Base-by-base conservation (phyloP, 2,888 invertebrate species). In the Aricia artaxerxes region DNA sequence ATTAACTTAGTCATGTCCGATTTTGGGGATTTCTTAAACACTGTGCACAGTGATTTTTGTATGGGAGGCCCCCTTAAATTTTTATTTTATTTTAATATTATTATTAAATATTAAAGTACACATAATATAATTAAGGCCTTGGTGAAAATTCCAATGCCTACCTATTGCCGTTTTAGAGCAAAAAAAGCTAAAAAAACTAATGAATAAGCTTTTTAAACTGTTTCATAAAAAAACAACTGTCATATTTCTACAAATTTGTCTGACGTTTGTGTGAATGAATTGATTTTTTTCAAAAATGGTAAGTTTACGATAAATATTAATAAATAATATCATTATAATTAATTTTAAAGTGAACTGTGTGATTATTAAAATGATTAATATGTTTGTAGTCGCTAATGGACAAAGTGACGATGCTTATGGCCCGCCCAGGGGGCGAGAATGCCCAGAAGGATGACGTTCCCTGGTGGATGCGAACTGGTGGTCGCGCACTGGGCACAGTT, bases 401-500 rank as follows among this genome's bases (percentile, higher is more conserved):
- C 89, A 98, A 97, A 95, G 95, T 98, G 86, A 95, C 96, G 82
- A 95, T 96, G 88, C 95, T 98, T 84, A 96, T 98, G 97, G 96
- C 97, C 86, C 96, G 97, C 87, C 97, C 98, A 82, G 97, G 97
- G 84, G 97, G 97, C 89, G 97, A 97, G 91, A 96, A 96, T 85
- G 95, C 94, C 83, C 96, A 96, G 84, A 97, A 97, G 95, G 97
- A 97, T 91, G 97, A 97, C 91, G 96, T 97, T 84, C 97, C 98
- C 84, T 98, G 97, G 97, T 98, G 97, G 96, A 95, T 98, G 95
- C 97, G 97, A 93, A 97, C 97, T 93, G 97, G 96, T 89, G 97
- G 97, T 85, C 96, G 98, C 87, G 96, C 96, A 84, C 94, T 98
- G 85, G 98, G 98, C 83, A 97, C 97, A 84, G 96, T 97, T 89